Evolutionary conservation across 2,888 invertebrate species (phyloP).

Genomic region (Diaphora mendica): DNA sequence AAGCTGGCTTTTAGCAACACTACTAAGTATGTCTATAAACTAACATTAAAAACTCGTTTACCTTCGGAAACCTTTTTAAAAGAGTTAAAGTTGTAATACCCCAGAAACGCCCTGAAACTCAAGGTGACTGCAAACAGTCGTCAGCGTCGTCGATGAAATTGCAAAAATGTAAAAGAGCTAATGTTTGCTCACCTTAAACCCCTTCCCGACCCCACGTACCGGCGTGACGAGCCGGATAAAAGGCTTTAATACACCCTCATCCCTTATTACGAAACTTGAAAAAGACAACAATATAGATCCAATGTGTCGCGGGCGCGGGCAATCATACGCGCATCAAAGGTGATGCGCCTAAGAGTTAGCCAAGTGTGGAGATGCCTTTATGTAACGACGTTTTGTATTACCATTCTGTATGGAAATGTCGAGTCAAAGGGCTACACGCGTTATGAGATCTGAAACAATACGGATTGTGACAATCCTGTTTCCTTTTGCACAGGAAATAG

Average conservation of each 20-base stretch:
- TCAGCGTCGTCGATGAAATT: conserved; percentile 83
- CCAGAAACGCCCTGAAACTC: conserved; percentile 66
- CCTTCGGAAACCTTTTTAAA: conserved; percentile 75
- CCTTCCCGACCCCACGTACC: conserved; percentile 83
- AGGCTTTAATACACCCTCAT: conserved; percentile 87
- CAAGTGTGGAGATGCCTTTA: conserved; percentile 83
- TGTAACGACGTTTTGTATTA: conserved; percentile 74
- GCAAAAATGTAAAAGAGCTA: conserved; percentile 87
- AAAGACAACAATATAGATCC: conserved; percentile 87
- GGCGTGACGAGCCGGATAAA: conserved; percentile 87
- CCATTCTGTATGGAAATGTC: conserved; percentile 71
- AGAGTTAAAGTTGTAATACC: conserved; percentile 77
- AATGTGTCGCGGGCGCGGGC: conserved; percentile 86
- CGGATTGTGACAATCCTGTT: conserved; percentile 83
- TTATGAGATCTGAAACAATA: conserved; percentile 86
- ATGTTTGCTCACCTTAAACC: conserved; percentile 87
- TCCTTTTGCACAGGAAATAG: conserved; percentile 80
- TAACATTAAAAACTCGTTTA: conserved; percentile 78
- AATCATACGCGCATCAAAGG: conserved; percentile 86
- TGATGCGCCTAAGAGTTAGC: conserved; percentile 77
- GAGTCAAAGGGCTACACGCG: conserved; percentile 83
- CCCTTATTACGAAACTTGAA: conserved; percentile 87
- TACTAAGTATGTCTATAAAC: conserved; percentile 63
- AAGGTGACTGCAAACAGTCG: conserved; percentile 77
- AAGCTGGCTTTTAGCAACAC: conserved; percentile 59